A percentile compares a stretch with the other conserved stretches of the same genome.
These are phyloP conservation scores for Agrotis segetum DNA, from an alignment of 2,888 invertebrate species.

Conservation along the genomic window DNA sequence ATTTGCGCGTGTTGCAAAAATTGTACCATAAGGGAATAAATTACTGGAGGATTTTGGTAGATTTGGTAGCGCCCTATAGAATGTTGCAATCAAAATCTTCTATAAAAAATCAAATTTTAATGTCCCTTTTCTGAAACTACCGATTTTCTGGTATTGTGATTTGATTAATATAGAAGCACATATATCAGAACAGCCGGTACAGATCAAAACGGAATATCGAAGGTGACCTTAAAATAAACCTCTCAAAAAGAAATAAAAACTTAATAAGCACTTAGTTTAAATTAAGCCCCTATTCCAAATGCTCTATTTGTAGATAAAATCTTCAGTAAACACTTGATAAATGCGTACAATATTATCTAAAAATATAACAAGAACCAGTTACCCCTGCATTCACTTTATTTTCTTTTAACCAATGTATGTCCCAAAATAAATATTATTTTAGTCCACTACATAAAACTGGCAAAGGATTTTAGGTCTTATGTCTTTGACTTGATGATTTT, in stretches of 20 bases:
- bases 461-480: slow-evolving; percentile 33
- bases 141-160: too few relatives aligned
- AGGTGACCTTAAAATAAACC: slow-evolving; percentile 42
- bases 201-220: background rate
- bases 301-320: slow-evolving; percentile 49
- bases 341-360: slow-evolving; percentile 51
- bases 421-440: slow-evolving; percentile 66
- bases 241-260: slow-evolving; percentile 19
- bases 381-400: slow-evolving; percentile 63
- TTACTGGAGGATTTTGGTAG: background rate
- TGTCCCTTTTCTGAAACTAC: too few relatives aligned
- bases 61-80: too few relatives aligned
- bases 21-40: background rate
- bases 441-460: slow-evolving; percentile 23
- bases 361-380: slow-evolving; percentile 60
- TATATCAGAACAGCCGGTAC: background rate
- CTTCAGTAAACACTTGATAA: slow-evolving; percentile 55
- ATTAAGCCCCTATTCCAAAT: slow-evolving; percentile 50
- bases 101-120: too few relatives aligned
- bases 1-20: background rate
- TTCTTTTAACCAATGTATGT: slow-evolving; percentile 59
- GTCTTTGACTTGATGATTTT: slow-evolving; percentile 12
- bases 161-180: too few relatives aligned
- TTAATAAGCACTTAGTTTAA: slow-evolving; percentile 43
- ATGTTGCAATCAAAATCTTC: too few relatives aligned